A percentile compares a stretch with the other conserved stretches of the same genome.
Conservation (phyloP, 1,140 invertebrate species). For the Leptopilina clavipes region DNA sequence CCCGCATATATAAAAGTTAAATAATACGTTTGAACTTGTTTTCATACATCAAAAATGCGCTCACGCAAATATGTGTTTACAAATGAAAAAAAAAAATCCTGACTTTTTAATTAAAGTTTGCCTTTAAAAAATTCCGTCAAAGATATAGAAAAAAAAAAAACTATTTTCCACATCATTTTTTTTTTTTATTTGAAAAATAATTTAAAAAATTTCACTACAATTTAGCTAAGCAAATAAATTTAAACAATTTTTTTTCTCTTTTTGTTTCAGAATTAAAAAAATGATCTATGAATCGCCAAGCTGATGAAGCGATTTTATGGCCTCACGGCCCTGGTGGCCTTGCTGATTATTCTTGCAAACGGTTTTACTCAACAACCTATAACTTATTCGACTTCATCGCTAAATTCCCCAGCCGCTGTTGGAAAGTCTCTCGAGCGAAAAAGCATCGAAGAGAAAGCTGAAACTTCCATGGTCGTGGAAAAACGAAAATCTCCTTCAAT, state of each 20-base stretch:
- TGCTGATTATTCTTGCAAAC: constrained; percentile 50
- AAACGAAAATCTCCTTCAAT: not conserved
- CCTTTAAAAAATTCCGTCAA: no score
- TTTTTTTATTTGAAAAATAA: no score
- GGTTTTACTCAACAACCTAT: constrained; percentile 37
- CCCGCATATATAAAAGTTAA: no score
- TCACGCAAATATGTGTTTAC: no score
- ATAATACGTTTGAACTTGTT: no score
- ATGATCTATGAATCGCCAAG: constrained; percentile 57
- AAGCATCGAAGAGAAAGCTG: not conserved
- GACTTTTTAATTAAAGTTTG: no score
- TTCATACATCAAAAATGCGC: no score
- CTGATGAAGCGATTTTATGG: constrained; percentile 60
- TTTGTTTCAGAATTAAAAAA: constrained; percentile 56
- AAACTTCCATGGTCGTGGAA: not conserved
- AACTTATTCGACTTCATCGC: not conserved
- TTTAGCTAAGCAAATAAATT: no score
- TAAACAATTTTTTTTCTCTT: not conserved
- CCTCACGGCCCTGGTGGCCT: constrained; percentile 61
- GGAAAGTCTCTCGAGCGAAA: not conserved
- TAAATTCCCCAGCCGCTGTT: not conserved
- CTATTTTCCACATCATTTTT: no score
- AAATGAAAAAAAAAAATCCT: no score
- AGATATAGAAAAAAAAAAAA: no score
- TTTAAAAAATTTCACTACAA: no score